phyloP scores from a whole-genome alignment of 1,140 invertebrate species.

The Papilio machaon region DNA sequence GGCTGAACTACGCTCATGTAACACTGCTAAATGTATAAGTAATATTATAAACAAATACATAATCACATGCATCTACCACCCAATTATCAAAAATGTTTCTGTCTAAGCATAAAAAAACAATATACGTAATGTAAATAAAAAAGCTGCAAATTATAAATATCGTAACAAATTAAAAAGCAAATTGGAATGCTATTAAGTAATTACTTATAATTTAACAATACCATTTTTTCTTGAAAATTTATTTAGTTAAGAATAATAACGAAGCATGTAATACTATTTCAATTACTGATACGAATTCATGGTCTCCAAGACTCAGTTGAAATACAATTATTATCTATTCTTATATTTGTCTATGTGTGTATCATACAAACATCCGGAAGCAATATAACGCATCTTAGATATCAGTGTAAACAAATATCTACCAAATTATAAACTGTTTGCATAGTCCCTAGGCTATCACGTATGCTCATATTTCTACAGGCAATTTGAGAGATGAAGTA shows the following conservation, averaged over 20 bases:
- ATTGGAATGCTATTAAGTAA: not conserved
- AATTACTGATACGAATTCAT: too few relatives aligned
- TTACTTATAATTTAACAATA: too few relatives aligned
- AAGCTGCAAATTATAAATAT: not conserved
- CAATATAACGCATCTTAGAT: too few relatives aligned
- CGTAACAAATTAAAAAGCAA: not conserved
- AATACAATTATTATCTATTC: too few relatives aligned
- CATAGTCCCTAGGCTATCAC: not conserved
- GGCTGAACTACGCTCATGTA: not conserved
- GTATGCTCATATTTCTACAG: not conserved
- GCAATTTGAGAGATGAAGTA: not conserved
- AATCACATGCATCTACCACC: not conserved
- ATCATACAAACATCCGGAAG: too few relatives aligned
- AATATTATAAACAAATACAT: slow-evolving; percentile 24
- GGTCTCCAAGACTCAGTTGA: too few relatives aligned
- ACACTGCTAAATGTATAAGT: slow-evolving; percentile 32
- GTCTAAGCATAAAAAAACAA: not conserved
- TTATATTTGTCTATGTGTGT: too few relatives aligned
- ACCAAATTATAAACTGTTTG: too few relatives aligned
- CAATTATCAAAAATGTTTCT: slow-evolving; percentile 8
- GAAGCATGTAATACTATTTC: too few relatives aligned
- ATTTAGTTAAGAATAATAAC: too few relatives aligned
- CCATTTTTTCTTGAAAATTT: too few relatives aligned
- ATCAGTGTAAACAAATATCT: too few relatives aligned
- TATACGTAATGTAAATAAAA: not conserved